Evolutionary conservation across 2,113 vertebrate genomes (phyloP), one percentile per base, ranked within the genome.

Genomic region (Macroglossus sobrinus): DNA sequence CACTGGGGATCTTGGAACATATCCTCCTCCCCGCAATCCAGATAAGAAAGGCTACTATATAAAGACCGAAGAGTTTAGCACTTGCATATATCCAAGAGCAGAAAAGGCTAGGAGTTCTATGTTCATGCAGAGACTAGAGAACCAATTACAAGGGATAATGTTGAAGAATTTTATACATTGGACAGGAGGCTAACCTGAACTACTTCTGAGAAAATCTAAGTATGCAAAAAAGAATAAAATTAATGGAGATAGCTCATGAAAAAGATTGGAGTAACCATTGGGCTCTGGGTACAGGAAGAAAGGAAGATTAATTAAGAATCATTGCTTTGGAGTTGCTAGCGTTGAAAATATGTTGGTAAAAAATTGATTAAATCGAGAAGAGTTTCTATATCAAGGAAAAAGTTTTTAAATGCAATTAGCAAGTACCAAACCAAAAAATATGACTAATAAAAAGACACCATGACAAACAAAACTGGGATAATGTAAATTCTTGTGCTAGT

Each of bases 361-460:
- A 66, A 47, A 33, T 21, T 75, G 63, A 81, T 84, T 0, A 68
- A 92, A 89, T 78, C 4, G 84, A 87, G 22, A 85, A 74, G 21
- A 76, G 4, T 16, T 61, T 84, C n/a, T 91, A 85, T 93, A 79
- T 85, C 61, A 89, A 93, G 28, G 16, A 13, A 53, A 47, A 95
- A 7, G 0, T 43, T 90, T 84, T 76, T 15, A 76, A 94, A 74
- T 84, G 50, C 22, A 84, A 79, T 93, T 85, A 89, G 50, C 68
- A 96, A 93, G 26, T 85, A 28, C 5, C 72, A 94, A 91, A 81
- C 30, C 6, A 79, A 93, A 63, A 80, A 87, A 68, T 81, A 61
- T 72, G 55, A 64, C 40, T 61, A 95, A 94, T 93, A 55, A 84
- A 78, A 95, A 96, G 74, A 63, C 33, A 74, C 15, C 4, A 59